phyloP scores from a whole-genome alignment of 2,113 vertebrate genomes.

The Saimiri boliviensis region DNA sequence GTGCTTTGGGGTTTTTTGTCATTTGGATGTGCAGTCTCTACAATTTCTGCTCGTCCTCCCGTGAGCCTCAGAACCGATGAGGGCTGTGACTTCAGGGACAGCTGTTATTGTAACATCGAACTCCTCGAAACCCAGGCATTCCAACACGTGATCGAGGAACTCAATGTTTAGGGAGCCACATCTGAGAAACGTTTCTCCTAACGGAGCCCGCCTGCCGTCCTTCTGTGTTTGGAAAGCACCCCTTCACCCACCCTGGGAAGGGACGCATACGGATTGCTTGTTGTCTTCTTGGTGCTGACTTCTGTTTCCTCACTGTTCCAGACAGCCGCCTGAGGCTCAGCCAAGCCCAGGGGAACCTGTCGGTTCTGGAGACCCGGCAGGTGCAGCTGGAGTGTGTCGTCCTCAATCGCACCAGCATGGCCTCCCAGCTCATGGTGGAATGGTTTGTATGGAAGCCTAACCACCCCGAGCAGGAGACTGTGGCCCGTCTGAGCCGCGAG shows the following conservation, averaged over 20 bases:
- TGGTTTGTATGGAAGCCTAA: constrained; percentile 91
- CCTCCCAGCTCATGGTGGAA: constrained; percentile 91
- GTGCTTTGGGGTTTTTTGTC: fast-evolving
- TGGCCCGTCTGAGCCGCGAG: constrained; percentile 89
- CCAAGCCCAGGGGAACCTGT: constrained; percentile 92
- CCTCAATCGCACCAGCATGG: constrained; percentile 88
- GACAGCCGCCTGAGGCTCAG: constrained; percentile 93
- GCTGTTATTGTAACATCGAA: not conserved
- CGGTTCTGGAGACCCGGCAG: constrained; percentile 91
- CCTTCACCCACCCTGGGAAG: fast-evolving
- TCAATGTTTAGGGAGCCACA: not conserved
- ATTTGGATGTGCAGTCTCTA: fast-evolving
- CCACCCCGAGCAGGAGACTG: constrained; percentile 85
- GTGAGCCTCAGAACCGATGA: not conserved
- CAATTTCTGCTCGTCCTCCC: fast-evolving
- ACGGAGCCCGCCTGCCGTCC: not conserved
- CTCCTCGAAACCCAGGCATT: no score
- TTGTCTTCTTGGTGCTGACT: fast-evolving
- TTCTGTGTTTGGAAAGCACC: not conserved
- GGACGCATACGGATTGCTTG: fast-evolving
- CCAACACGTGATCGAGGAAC: fast-evolving
- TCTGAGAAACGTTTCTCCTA: not conserved
- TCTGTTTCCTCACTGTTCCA: constrained; percentile 54
- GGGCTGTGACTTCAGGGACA: not conserved
- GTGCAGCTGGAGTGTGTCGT: constrained; percentile 93